These are phyloP conservation scores for Cephus runcator DNA, from an alignment of 2,888 invertebrate species.

Conservation along the genomic window DNA sequence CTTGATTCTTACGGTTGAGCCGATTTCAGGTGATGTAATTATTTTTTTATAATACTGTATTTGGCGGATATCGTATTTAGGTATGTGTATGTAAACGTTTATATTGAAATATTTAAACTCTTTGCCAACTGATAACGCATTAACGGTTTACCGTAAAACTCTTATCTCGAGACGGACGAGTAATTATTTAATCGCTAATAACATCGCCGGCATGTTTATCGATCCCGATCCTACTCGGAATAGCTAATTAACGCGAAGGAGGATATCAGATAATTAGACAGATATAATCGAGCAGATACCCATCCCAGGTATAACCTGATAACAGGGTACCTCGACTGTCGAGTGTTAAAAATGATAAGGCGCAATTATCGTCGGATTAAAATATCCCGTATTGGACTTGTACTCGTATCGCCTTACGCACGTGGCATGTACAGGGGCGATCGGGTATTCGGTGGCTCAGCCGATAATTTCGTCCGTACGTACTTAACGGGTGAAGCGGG, in stretches of 20 bases:
- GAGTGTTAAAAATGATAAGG: background rate
- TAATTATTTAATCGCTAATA: background rate
- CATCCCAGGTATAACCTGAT: background rate
- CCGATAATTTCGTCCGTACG: background rate
- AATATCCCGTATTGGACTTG: background rate
- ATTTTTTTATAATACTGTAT: too few relatives aligned
- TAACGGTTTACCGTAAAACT: background rate
- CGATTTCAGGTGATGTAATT: too few relatives aligned
- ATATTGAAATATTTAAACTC: background rate
- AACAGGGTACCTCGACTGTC: background rate
- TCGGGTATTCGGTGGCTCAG: conserved; percentile 23
- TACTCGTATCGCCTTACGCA: background rate
- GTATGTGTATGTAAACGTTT: too few relatives aligned
- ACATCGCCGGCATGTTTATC: background rate
- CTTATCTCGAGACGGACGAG: background rate
- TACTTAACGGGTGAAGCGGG: background rate
- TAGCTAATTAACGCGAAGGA: background rate
- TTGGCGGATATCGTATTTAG: too few relatives aligned
- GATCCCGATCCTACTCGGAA: background rate
- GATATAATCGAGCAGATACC: background rate
- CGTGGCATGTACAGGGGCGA: background rate
- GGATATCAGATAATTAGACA: background rate
- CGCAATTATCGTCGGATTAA: background rate
- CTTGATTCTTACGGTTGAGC: too few relatives aligned
- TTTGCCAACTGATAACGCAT: background rate